Conservation (phyloP, 2,113 vertebrate species). For the Pardalotus punctatus region DNA sequence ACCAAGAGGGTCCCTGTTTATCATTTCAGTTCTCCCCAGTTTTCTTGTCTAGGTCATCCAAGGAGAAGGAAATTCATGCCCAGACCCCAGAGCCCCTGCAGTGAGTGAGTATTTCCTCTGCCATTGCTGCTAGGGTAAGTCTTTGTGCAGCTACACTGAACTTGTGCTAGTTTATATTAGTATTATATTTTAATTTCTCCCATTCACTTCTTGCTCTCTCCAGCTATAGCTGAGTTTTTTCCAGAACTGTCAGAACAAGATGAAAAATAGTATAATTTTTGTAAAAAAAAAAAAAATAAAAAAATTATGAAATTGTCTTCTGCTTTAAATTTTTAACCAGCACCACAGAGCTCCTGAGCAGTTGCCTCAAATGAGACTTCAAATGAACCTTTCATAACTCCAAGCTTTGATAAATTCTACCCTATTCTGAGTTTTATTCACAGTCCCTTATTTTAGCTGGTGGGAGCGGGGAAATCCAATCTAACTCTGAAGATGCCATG, state of each 20-base stretch:
- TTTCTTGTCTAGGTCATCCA: background rate
- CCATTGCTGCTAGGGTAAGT: background rate
- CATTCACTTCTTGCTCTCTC: background rate
- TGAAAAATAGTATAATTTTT: background rate
- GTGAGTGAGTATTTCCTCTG: background rate
- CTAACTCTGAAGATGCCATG: background rate
- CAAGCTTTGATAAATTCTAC: background rate
- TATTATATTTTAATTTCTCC: background rate
- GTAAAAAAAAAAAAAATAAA: background rate
- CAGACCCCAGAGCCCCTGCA: background rate
- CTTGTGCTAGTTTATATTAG: background rate
- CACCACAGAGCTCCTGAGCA: background rate
- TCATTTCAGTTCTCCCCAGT: background rate
- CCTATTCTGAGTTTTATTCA: background rate
- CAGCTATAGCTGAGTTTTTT: background rate
- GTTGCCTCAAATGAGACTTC: background rate
- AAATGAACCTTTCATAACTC: background rate
- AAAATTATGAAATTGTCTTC: background rate
- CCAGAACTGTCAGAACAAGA: background rate
- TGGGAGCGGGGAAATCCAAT: background rate
- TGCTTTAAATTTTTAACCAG: background rate
- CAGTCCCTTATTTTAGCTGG: background rate
- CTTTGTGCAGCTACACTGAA: background rate
- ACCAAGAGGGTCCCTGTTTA: background rate
- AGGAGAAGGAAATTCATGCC: background rate